These are phyloP conservation scores for Lutraria lutraria DNA, from an alignment of 2,888 invertebrate genomes.

Conservation along the genomic window DNA sequence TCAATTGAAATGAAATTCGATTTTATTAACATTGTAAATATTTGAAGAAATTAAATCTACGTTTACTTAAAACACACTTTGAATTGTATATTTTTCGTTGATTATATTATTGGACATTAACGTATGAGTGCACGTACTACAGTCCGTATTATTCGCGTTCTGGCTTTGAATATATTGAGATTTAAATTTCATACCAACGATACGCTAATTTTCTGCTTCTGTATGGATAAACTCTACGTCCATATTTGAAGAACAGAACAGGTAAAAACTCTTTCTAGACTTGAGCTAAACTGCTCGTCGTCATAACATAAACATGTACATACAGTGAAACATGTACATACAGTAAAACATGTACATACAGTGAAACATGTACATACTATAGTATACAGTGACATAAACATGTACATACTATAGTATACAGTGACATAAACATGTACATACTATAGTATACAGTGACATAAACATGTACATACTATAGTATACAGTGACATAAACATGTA, in stretches of 20 bases:
- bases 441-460: too few relatives aligned
- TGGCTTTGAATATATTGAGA: constrained; percentile 6
- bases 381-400: too few relatives aligned
- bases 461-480: too few relatives aligned
- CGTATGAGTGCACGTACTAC: constrained; percentile 20
- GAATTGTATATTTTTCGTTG: constrained; percentile 7
- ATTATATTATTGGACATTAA: constrained; percentile 16
- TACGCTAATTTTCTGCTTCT: constrained; percentile 10
- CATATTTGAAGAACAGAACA: neutral
- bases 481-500: too few relatives aligned
- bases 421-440: too few relatives aligned
- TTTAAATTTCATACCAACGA: constrained; percentile 30
- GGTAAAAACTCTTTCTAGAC: too few relatives aligned
- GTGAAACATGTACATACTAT: too few relatives aligned
- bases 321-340: too few relatives aligned
- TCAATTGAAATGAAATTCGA: constrained; percentile 37
- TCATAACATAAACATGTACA: too few relatives aligned
- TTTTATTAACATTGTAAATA: constrained; percentile 42
- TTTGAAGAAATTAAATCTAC: constrained; percentile 45
- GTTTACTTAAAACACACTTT: constrained; percentile 38
- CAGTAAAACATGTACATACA: too few relatives aligned
- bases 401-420: too few relatives aligned
- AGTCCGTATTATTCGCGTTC: constrained; percentile 30
- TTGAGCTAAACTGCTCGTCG: too few relatives aligned
- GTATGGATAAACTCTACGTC: neutral